phyloP scores from a whole-genome alignment of 2,888 invertebrate genomes.

The Resseliella maxima region DNA sequence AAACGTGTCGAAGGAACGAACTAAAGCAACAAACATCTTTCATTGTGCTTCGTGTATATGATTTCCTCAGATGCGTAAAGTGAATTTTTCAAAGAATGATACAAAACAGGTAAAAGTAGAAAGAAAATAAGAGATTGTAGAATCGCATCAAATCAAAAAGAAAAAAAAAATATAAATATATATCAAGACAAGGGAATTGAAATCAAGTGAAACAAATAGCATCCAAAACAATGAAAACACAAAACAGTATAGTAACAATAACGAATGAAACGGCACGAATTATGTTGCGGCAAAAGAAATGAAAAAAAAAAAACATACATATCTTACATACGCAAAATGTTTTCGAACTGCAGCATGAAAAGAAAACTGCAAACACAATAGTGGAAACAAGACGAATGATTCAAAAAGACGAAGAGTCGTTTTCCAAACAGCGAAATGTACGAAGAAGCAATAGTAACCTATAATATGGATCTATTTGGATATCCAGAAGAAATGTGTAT shows the following conservation, averaged over 20 bases:
- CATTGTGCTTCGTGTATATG: not conserved
- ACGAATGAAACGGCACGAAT: conserved; percentile 3
- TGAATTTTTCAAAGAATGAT: not conserved
- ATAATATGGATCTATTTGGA: not conserved
- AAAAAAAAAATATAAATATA: not conserved
- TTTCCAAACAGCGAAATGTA: not conserved
- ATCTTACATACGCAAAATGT: not conserved
- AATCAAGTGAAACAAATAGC: too few species aligned
- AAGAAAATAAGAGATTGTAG: not conserved
- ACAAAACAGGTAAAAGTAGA: not conserved
- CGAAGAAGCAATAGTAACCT: not conserved
- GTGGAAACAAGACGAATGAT: not conserved
- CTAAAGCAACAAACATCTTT: not conserved
- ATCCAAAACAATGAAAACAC: conserved; percentile 8
- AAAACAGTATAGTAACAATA: not conserved
- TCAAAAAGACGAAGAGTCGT: not conserved
- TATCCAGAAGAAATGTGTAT: not conserved
- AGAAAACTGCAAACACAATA: not conserved
- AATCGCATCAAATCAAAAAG: not conserved
- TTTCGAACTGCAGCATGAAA: not conserved
- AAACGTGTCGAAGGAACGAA: conserved; percentile 33
- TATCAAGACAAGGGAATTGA: too few species aligned
- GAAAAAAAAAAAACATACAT: not conserved
- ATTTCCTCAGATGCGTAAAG: not conserved
- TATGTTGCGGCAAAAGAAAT: not conserved